A percentile compares a stretch with the other conserved stretches of the same genome.
Conservation (phyloP, 2,888 invertebrate species). For the Eristalis tenax region DNA sequence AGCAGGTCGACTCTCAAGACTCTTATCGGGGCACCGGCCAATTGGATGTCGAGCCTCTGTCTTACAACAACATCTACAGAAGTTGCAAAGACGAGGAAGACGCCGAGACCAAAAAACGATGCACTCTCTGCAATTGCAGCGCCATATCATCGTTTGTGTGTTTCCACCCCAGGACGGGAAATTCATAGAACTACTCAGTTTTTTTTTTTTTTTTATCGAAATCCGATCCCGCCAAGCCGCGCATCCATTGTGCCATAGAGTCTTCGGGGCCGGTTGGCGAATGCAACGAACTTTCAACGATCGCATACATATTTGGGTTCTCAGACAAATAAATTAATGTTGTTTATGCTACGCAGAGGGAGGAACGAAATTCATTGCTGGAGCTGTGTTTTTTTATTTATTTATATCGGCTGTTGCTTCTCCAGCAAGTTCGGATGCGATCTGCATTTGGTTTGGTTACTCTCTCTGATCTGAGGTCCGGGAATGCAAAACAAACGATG, state of each 20-base stretch:
- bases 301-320: not conserved
- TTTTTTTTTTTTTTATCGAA: no score
- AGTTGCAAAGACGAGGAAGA: no score
- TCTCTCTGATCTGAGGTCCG: not conserved
- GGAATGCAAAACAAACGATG: not conserved
- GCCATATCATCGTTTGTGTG: no score
- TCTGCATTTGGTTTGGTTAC: not conserved
- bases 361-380: not conserved
- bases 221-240: no score
- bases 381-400: not conserved
- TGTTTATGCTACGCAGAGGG: not conserved
- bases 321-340: not conserved
- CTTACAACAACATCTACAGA: no score
- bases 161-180: no score
- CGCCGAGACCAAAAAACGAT: no score
- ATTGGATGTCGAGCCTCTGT: no score
- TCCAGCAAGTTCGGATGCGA: not conserved
- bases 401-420: not conserved
- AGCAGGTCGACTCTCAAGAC: no score
- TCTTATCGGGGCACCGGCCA: no score
- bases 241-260: not conserved
- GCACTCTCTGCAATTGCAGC: no score
- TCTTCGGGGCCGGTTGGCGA: not conserved
- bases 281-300: not conserved
- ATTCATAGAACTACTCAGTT: no score